These are phyloP conservation scores for Cercopithecus neglectus DNA, from an alignment of 2,797 vertebrate species.

Conservation along the genomic window DNA sequence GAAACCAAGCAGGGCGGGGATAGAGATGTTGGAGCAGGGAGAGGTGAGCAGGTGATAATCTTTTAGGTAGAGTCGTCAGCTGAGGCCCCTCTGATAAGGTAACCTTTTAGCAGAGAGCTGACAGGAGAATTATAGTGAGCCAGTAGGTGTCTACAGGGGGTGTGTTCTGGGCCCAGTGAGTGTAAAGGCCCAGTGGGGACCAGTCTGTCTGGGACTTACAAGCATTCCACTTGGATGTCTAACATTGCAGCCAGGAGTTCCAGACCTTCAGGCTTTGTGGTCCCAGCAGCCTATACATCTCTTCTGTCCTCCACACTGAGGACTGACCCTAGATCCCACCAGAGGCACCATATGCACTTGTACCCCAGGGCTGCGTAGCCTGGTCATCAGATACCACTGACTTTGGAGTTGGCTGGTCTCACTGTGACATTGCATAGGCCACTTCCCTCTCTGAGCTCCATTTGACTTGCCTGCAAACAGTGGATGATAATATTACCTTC, in stretches of 20 bases:
- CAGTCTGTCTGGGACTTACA: background rate
- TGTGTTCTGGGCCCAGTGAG: background rate
- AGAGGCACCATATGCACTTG: background rate
- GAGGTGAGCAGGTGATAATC: background rate
- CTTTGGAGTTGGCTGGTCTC: background rate
- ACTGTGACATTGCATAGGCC: background rate
- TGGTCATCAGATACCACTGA: background rate
- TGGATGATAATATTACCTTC: background rate
- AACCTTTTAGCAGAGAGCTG: background rate
- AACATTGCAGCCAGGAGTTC: background rate
- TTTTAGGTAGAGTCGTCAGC: background rate
- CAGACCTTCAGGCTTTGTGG: background rate
- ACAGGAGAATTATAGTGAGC: background rate
- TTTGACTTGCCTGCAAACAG: background rate
- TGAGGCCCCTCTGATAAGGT: background rate
- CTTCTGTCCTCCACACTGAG: background rate
- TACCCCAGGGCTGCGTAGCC: background rate
- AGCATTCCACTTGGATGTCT: background rate
- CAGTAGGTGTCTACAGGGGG: background rate
- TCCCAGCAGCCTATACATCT: background rate
- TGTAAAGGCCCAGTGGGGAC: background rate
- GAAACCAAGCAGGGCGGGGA: background rate
- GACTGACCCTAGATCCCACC: background rate
- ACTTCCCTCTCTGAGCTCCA: background rate
- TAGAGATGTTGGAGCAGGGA: background rate